Evolutionary conservation across 2,113 vertebrate genomes (phyloP), one percentile per base, ranked within the genome.

Genomic region (Tonatia bakeri): DNA sequence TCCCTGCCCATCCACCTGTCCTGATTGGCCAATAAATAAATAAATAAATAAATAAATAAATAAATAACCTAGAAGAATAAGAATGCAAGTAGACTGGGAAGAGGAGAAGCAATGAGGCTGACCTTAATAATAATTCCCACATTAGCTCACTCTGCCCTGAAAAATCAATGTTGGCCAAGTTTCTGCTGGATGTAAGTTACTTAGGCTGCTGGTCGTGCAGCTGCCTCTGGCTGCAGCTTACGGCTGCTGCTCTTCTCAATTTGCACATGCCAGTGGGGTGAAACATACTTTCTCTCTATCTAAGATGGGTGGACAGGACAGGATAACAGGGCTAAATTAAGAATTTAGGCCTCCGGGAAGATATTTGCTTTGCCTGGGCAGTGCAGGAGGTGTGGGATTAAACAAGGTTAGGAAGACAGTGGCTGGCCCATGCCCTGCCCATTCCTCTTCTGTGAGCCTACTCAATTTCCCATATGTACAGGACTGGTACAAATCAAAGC

Each of bases 301-400:
- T 93, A 52, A 69, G 28, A 81, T 3, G 40, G 22, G 45, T 67
- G 75, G 67, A 70, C 47, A 91, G 40, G 36, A 85, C 28, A 91
- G 79, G 77, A 94, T 43, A 61, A 93, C 36, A 94, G 36, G 47
- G 91, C 96, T 97, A 97, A 97, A 97, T 96, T 94, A 97, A 97
- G 94, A 94, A 96, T 93, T 90, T 80, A 79, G 73, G 83, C 80
- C 83, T 96, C 93, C 45, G 85, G 73, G 89, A 65, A 87, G 79
- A 86, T 96, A 97, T 91, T 93, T 97, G 83, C 40, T 89, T 93
- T 95, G 82, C 52, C 82, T 93, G 61, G 67, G 82, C 45, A 89
- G 67, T 93, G 28, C 73, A 95, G 52, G 54, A 85, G 82, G 38
- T 80, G 45, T 86, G 61, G 76, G 64, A 96, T 95, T 97, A 94